Conservation (phyloP, 2,888 invertebrate genomes). For the Metopia argyrocephala region DNA sequence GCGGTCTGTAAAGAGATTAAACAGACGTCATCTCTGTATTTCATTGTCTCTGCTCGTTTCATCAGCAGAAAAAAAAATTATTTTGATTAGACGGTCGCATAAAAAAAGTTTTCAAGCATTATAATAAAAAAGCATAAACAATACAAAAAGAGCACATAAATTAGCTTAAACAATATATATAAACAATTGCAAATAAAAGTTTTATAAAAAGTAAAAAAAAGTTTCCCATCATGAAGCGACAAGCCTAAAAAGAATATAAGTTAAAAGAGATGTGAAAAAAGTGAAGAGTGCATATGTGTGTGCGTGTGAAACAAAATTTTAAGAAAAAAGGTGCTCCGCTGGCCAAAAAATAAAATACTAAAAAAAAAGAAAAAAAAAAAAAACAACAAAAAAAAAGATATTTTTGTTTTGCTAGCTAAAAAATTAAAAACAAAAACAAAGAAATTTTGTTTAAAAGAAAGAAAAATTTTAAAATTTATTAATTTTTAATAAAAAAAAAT, state of each 20-base stretch:
- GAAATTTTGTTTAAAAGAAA: constrained; percentile 2
- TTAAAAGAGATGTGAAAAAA: constrained; percentile 53
- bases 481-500: constrained; percentile 10
- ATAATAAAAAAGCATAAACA: constrained; percentile 61
- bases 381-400: constrained; percentile 25
- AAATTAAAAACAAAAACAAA: constrained; percentile 17
- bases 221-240: constrained; percentile 38
- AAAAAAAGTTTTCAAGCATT: constrained; percentile 56
- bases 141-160: constrained; percentile 49
- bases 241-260: constrained; percentile 53
- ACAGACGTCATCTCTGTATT: constrained; percentile 60
- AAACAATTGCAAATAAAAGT: constrained; percentile 1
- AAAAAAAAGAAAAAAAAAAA: constrained; percentile 39
- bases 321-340: constrained; percentile 64
- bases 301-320: constrained; percentile 45
- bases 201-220: constrained; percentile 42
- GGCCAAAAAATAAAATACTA: constrained; percentile 57
- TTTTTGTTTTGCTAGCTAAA: neutral
- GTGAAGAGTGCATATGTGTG: constrained; percentile 2
- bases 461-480: constrained; percentile 16
- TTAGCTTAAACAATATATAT: constrained; percentile 24
- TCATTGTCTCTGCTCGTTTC: constrained; percentile 50
- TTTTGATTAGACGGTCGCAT: constrained; percentile 67
- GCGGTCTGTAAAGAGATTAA: constrained; percentile 49
- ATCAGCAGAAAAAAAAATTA: constrained; percentile 63